Evolutionary conservation across 23 tunicate species (phyloP).

Genomic region (Styela clava): DNA sequence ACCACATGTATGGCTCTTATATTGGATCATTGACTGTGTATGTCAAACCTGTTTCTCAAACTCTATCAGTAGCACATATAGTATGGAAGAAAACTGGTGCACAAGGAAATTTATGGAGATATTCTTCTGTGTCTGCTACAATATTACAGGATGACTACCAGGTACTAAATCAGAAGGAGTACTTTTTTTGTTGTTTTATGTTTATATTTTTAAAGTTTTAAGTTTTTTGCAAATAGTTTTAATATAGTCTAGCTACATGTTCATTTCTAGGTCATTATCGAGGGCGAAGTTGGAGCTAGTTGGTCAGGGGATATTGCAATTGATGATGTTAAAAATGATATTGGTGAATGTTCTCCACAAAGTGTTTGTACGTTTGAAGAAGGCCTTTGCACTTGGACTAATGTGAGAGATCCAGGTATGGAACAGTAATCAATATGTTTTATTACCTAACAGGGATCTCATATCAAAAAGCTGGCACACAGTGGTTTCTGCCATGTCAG

Average conservation of each 20-base stretch:
- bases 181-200: neutral
- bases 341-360: slow-evolving; percentile 74
- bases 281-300: slow-evolving; percentile 67
- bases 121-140: slow-evolving; percentile 48
- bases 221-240: neutral
- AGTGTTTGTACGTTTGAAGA: slow-evolving; percentile 82
- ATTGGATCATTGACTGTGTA: slow-evolving; percentile 71
- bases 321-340: slow-evolving; percentile 55
- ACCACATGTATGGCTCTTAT: slow-evolving; percentile 79
- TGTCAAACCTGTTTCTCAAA: slow-evolving; percentile 43
- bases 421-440: too few relatives aligned
- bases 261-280: slow-evolving; percentile 55
- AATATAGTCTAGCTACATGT: too few relatives aligned
- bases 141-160: slow-evolving; percentile 46
- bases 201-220: neutral
- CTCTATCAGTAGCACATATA: slow-evolving; percentile 20
- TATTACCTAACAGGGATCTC: too few relatives aligned
- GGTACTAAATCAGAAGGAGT: slow-evolving; percentile 30
- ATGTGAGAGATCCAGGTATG: slow-evolving; percentile 46
- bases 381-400: slow-evolving; percentile 72
- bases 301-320: slow-evolving; percentile 81
- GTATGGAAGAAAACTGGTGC: slow-evolving; percentile 70
- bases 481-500: too few relatives aligned
- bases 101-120: slow-evolving; percentile 90
- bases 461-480: too few relatives aligned